Percentiles rank a stretch among this genome's conserved stretches.
phyloP scores from a whole-genome alignment of 2,797 vertebrate genomes.

The Halcyon badia region DNA sequence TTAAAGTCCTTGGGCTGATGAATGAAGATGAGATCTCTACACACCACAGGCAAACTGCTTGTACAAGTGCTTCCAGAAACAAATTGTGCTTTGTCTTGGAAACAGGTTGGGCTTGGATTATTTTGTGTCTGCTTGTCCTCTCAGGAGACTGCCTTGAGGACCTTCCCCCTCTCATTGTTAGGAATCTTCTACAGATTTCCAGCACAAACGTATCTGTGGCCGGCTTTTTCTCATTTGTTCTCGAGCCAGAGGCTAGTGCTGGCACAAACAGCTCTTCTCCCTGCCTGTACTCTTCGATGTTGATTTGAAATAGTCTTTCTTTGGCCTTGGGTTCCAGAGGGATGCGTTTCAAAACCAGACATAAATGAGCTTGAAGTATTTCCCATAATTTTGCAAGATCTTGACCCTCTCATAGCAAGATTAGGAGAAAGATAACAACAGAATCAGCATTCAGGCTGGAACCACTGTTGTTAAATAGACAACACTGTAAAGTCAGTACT shows the following conservation, averaged over 20 bases:
- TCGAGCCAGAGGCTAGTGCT: constrained; percentile 43
- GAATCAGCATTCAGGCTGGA: constrained; percentile 43
- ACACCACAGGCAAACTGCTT: not conserved
- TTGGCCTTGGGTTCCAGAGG: constrained; percentile 49
- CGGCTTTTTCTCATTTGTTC: not conserved
- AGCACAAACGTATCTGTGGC: not conserved
- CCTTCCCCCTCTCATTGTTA: not conserved
- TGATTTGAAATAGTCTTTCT: constrained; percentile 49
- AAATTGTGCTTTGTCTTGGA: not conserved
- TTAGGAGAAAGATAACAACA: constrained; percentile 31
- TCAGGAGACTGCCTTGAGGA: not conserved
- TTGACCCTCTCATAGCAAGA: constrained; percentile 29
- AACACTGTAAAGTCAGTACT: constrained; percentile 28
- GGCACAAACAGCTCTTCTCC: constrained; percentile 52
- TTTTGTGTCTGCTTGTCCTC: not conserved
- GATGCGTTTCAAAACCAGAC: constrained; percentile 63
- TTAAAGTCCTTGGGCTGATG: not conserved
- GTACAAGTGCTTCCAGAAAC: not conserved
- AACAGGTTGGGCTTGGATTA: not conserved
- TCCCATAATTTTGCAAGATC: constrained; percentile 39
- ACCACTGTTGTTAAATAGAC: constrained; percentile 42
- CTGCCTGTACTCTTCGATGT: not conserved
- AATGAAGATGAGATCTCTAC: not conserved
- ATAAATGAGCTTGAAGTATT: constrained; percentile 50
- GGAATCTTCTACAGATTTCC: not conserved